phyloP scores from a whole-genome alignment of 2,113 vertebrate genomes.

The Mirza zaza region DNA sequence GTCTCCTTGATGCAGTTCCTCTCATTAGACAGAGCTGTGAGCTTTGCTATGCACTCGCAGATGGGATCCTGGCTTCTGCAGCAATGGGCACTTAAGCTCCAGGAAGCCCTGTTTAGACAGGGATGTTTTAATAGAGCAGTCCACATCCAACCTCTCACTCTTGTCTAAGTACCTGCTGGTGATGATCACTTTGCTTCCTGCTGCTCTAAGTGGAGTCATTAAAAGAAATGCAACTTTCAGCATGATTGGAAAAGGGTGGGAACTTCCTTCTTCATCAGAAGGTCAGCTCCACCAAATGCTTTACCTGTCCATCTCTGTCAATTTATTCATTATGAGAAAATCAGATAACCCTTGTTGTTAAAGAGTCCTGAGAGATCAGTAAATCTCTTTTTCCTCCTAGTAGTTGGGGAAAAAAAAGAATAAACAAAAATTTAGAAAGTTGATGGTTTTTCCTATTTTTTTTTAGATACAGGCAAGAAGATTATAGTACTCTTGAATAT shows the following conservation, averaged over 20 bases:
- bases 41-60: slow-evolving; percentile 18
- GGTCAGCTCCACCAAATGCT: slow-evolving; percentile 46
- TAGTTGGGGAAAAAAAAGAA: neutral
- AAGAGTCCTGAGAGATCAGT: neutral
- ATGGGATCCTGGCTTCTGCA: slow-evolving; percentile 72
- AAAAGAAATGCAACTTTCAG: slow-evolving; percentile 67
- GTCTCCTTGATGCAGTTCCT: slow-evolving; percentile 62
- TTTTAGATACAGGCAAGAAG: neutral
- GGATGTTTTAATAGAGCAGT: slow-evolving; percentile 72
- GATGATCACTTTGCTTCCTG: slow-evolving; percentile 73
- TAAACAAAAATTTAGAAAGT: neutral
- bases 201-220: slow-evolving; percentile 79
- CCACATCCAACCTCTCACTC: slow-evolving; percentile 70
- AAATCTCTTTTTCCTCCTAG: neutral
- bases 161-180: slow-evolving; percentile 79
- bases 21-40: slow-evolving; percentile 63
- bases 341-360: neutral
- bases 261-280: slow-evolving; percentile 58
- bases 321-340: slow-evolving; percentile 19
- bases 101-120: slow-evolving; percentile 75
- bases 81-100: slow-evolving; percentile 76
- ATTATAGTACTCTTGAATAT: neutral
- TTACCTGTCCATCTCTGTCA: neutral
- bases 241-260: slow-evolving; percentile 8
- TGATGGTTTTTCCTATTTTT: neutral